Conservation (phyloP, 2,888 invertebrate species). For the Mesorhabditis belari region DNA sequence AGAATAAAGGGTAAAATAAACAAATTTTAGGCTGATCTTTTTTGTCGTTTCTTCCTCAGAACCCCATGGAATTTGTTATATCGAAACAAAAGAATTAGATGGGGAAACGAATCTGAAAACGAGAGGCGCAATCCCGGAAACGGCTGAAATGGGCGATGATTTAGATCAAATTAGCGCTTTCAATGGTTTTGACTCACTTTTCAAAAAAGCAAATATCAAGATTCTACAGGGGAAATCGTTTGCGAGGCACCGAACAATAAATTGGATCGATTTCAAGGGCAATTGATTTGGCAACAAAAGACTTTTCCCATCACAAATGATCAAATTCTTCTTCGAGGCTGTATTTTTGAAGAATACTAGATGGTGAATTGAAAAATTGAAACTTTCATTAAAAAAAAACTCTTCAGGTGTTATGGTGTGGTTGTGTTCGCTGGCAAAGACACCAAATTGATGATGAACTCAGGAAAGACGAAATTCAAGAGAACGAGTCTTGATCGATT, state of each 20-base stretch:
- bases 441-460: constrained; percentile 99
- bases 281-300: constrained; percentile 51
- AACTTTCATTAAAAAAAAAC: no score
- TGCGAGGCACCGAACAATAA: constrained; percentile 98
- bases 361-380: no score
- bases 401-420: constrained; percentile 56
- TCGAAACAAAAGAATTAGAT: constrained; percentile 98
- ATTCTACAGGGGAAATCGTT: constrained; percentile 67
- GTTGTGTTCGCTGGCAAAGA: constrained; percentile 92
- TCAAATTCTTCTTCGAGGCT: constrained; percentile 87
- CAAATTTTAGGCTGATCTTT: constrained; percentile 73
- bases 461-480: constrained; percentile 97
- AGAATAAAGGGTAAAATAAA: no score
- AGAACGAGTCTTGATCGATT: constrained; percentile 97
- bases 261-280: constrained; percentile 83
- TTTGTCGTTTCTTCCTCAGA: constrained; percentile 89
- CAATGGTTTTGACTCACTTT: constrained; percentile 63
- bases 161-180: constrained; percentile 78
- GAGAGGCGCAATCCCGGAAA: constrained; percentile 87
- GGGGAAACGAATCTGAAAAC: constrained; percentile 98
- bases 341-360: constrained; percentile 71
- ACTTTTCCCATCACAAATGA: constrained; percentile 86
- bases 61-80: constrained; percentile 96
- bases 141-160: constrained; percentile 84
- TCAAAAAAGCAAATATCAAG: neutral